Evolutionary conservation across 2,888 invertebrate species (phyloP).

Genomic region (Nemotelus nigrinus): DNA sequence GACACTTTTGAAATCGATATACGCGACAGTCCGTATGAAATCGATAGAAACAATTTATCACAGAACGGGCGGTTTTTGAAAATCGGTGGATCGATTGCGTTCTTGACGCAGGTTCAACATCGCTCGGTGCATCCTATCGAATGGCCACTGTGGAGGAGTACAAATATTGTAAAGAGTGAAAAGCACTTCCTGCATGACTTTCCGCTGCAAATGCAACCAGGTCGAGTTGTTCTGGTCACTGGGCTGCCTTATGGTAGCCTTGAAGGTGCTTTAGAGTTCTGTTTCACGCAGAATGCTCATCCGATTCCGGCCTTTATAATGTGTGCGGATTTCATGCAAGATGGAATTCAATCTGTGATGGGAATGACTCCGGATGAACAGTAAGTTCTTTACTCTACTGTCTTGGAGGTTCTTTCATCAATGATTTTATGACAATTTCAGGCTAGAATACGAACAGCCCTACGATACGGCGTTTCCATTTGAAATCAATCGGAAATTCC

Average conservation of each 20-base stretch:
- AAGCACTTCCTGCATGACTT: conserved; percentile 21
- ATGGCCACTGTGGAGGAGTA: not conserved
- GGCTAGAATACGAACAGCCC: not conserved
- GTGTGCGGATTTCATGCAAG: not conserved
- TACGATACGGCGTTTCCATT: not conserved
- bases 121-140: not conserved
- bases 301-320: conserved; percentile 21
- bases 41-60: not conserved
- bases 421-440: not conserved
- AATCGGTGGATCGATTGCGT: conserved; percentile 30
- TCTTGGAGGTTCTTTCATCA: not conserved
- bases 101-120: conserved; percentile 24
- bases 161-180: conserved; percentile 9
- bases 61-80: conserved; percentile 6
- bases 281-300: conserved; percentile 7
- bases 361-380: conserved; percentile 12
- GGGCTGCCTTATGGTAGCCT: not conserved
- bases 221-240: conserved; percentile 1
- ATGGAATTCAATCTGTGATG: not conserved
- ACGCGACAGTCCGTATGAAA: not conserved
- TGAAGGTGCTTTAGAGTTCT: conserved; percentile 11
- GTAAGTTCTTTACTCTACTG: not conserved
- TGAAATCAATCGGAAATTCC: conserved; percentile 7
- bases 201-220: conserved; percentile 7
- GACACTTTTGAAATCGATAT: not conserved